Percentiles rank a stretch among this genome's conserved stretches.
Conservation (phyloP, 2,888 invertebrate species). For the Spicauda simplicius region DNA sequence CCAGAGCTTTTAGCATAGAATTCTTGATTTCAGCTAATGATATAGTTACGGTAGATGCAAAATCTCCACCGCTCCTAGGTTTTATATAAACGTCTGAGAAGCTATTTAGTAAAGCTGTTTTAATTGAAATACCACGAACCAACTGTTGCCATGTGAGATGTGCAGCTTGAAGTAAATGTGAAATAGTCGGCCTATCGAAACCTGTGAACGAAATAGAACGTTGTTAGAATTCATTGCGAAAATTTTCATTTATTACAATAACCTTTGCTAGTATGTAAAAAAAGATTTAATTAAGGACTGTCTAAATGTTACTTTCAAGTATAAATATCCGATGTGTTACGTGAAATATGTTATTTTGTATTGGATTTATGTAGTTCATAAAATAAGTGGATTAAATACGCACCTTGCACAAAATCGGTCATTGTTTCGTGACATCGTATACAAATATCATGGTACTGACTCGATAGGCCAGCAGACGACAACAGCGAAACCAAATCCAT, state of each 20-base stretch:
- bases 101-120: constrained; percentile 83
- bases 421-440: constrained; percentile 71
- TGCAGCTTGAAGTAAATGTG: constrained; percentile 87
- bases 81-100: constrained; percentile 88
- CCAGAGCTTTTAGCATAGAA: constrained; percentile 66
- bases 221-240: background rate
- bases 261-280: too few species aligned
- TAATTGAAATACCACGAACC: constrained; percentile 83
- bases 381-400: constrained; percentile 24
- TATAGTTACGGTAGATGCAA: constrained; percentile 60
- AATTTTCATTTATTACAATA: too few species aligned
- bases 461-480: constrained; percentile 69
- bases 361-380: background rate
- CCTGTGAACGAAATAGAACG: constrained; percentile 63
- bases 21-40: constrained; percentile 80
- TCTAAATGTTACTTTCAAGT: too few species aligned
- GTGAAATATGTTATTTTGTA: too few species aligned
- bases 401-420: constrained; percentile 77
- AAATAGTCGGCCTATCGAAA: constrained; percentile 85
- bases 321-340: too few species aligned
- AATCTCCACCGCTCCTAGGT: constrained; percentile 75
- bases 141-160: constrained; percentile 87
- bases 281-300: too few species aligned
- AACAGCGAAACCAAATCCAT: constrained; percentile 75
- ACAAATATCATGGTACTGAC: constrained; percentile 64